Base-by-base conservation (phyloP, 2,888 invertebrate species). In the Hirtodrosophila histrioides region DNA sequence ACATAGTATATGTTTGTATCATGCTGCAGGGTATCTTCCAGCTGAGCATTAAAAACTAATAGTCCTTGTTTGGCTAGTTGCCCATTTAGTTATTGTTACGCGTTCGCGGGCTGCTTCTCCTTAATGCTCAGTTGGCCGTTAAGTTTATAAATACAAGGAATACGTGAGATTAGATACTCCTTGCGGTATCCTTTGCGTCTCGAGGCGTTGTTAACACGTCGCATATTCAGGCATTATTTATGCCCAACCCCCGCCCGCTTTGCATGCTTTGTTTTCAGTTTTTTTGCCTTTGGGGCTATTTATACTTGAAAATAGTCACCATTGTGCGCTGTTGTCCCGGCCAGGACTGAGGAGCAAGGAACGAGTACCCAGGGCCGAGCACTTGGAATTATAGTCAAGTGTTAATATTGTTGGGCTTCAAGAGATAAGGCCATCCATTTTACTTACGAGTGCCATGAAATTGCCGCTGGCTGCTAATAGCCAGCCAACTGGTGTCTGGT, bases 151-250 rank as follows among this genome's bases (percentile, higher is more conserved):
- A 68, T 61, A 71, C 57, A 40, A 63, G 49, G 35, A 44, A n/a
- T 35, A 33, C 57, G 41, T 60, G 53, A 58, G 63, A 67, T 75
- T 57, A 29, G 36, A 37, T 40, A 24, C 46, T 36, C 49, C 43
- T 41, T 44, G 56, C 12, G 49, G 60, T 45, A 35, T 62, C 41
- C 50, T 48, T 53, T 48, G 55, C 37, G 62, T 60, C 63, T 56
- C 43, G 43, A 75, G 71, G 62, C 79, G 68, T 78, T 86, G 84
- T 86, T 86, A 86, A 86, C 82, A 83, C 80, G 77, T 83, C 77
- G 76, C 83, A 78, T 82, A 66, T 75, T 68, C 58, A 58, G 70
- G 60, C 69, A 71, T 76, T 86, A 79, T 70, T 86, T 76, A 79
- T 71, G 80, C 62, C 51, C 40, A 37, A 44, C 33, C 12, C 11